Evolutionary conservation across 2,888 invertebrate genomes (phyloP).

Genomic region (Magallana nippona): DNA sequence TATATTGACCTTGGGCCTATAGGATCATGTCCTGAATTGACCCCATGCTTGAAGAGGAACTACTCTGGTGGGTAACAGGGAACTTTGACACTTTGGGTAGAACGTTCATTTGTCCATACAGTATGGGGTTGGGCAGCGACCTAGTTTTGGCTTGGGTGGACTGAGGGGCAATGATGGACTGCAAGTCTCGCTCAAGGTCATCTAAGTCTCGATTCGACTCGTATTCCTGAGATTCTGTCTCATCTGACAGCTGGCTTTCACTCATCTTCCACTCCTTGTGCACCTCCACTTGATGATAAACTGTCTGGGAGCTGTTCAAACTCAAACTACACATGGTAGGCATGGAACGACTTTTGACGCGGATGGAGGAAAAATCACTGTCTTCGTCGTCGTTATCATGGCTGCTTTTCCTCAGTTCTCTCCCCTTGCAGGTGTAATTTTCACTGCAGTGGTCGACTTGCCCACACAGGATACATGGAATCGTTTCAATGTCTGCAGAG

Average conservation of each 20-base stretch:
- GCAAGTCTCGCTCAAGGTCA: conserved; percentile 68
- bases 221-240: conserved; percentile 61
- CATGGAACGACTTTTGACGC: conserved; percentile 68
- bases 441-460: conserved; percentile 51
- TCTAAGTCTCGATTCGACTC: conserved; percentile 60
- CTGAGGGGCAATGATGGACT: conserved; percentile 66
- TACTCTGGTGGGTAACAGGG: conserved; percentile 1
- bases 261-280: conserved; percentile 72
- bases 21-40: conserved; percentile 25
- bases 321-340: conserved; percentile 60
- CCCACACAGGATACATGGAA: conserved; percentile 62
- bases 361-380: conserved; percentile 48
- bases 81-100: conserved; percentile 14
- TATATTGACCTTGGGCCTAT: neutral
- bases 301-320: conserved; percentile 68
- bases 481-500: conserved; percentile 40
- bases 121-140: conserved; percentile 5
- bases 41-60: conserved; percentile 40
- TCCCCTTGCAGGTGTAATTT: conserved; percentile 52
- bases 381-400: conserved; percentile 60
- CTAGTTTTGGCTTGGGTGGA: conserved; percentile 18
- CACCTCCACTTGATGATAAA: conserved; percentile 70
- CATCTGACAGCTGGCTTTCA: conserved; percentile 52
- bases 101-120: neutral
- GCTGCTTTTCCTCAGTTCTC: conserved; percentile 41